Evolutionary conservation across 2,888 invertebrate species (phyloP).

Genomic region (Ennomos erosarius): DNA sequence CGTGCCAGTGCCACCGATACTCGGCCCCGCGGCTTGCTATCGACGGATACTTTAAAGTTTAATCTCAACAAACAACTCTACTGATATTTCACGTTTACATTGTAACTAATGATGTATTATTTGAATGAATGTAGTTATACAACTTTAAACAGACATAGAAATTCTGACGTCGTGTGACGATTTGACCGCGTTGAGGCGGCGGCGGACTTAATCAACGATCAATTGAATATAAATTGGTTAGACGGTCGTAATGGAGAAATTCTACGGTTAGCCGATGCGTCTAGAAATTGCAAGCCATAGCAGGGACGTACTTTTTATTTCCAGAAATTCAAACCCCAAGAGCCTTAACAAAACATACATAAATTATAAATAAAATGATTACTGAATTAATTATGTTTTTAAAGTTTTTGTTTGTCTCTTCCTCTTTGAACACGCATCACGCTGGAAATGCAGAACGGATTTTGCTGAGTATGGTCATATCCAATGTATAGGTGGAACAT

Average conservation of each 20-base stretch:
- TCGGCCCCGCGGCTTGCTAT: conserved; percentile 16
- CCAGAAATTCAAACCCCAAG: too few relatives aligned
- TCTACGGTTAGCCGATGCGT: conserved; percentile 23
- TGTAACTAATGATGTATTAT: conserved; percentile 35
- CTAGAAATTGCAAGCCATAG: conserved; percentile 7
- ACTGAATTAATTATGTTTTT: too few relatives aligned
- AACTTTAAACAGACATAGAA: conserved; percentile 14
- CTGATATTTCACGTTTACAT: conserved; percentile 4
- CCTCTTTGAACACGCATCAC: too few relatives aligned
- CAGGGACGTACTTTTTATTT: conserved; percentile 1
- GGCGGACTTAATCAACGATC: conserved; percentile 60
- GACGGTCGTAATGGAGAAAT: conserved; percentile 48
- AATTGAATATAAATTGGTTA: conserved; percentile 73
- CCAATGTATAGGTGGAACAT: too few relatives aligned
- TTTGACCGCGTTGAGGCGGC: conserved; percentile 42
- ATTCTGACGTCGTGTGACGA: conserved; percentile 27
- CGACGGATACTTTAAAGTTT: conserved; percentile 39
- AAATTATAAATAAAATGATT: too few relatives aligned
- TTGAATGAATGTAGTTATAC: conserved; percentile 38
- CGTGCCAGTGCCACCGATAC: neutral
- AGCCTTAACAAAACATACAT: too few relatives aligned
- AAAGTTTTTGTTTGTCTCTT: too few relatives aligned
- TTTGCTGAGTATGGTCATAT: too few relatives aligned
- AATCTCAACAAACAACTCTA: conserved; percentile 30
- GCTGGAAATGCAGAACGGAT: too few relatives aligned